Evolutionary conservation across 1,140 invertebrate genomes (phyloP).

Genomic region (Drosophila nikananu): DNA sequence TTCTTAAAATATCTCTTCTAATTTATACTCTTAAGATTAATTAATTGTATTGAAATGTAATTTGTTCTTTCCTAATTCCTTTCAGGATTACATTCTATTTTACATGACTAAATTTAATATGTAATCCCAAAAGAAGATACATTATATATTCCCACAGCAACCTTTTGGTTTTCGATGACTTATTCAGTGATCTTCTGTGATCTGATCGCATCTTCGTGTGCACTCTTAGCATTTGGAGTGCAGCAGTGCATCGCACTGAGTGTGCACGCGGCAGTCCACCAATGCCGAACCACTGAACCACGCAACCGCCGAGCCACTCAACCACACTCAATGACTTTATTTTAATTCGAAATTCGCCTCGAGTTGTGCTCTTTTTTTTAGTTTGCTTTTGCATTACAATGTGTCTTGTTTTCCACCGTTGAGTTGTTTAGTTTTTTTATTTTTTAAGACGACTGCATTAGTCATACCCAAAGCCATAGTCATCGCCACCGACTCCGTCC

Average conservation of each 20-base stretch:
- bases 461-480: conserved; percentile 37
- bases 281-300: conserved; percentile 55
- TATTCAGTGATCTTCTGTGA: conserved; percentile 30
- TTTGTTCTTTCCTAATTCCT: background rate
- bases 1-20: too few relatives aligned
- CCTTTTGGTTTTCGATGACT: conserved; percentile 1
- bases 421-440: conserved; percentile 29
- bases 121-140: background rate
- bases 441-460: conserved; percentile 30
- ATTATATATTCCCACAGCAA: background rate
- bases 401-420: conserved; percentile 41
- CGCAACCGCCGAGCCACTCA: conserved; percentile 46
- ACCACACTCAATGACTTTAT: conserved; percentile 66
- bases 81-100: background rate
- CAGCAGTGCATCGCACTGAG: conserved; percentile 29
- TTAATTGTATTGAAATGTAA: background rate
- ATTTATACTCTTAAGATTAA: too few relatives aligned
- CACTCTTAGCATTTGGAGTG: conserved; percentile 29
- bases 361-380: conserved; percentile 38
- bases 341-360: conserved; percentile 62
- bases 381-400: background rate
- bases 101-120: conserved; percentile 11
- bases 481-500: conserved; percentile 29
- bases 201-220: conserved; percentile 21
- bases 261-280: conserved; percentile 43